Evolutionary conservation across 2,113 vertebrate species (phyloP), one percentile per base, ranked within the genome.

Genomic region (Epinephelus fuscoguttatus): DNA sequence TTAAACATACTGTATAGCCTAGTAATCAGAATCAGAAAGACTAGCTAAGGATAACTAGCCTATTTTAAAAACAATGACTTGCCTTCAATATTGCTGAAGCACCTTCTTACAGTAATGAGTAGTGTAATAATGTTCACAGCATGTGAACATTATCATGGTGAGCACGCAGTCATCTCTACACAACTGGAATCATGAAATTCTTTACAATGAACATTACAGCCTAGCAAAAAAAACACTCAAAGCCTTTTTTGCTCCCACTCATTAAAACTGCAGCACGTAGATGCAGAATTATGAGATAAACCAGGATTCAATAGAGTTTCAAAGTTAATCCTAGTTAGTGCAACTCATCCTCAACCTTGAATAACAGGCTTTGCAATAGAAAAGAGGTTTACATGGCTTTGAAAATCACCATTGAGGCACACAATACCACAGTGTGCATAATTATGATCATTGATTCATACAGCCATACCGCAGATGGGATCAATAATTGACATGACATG

Each of bases 401-500:
- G 11, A 70, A 30, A 62, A 75, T 68, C 71, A 42, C 23, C 14
- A 75, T 21, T 49, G 37, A 64, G 23, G 33, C 42, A 9, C 19
- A 59, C 40, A 64, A 49, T 63, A 70, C n/a, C n/a, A 30, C 42
- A 66, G 40, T 60, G 23, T 42, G n/a, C 45, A 49, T 67, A 69
- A 73, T 70, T 59, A 53, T 64, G 40, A 53, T 62, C n/a, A 10
- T 23, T 68, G 67, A 60, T 75, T 75, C 53, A 74, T 4, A 15
- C 62, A 8, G 55, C 55, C 47, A 13, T 40, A 70, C 70, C 21
- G 8, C 73, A 63, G 30, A 55, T 53, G 15, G 50, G 60, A 80
- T 82, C 75, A 69, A 81, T 73, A 73, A 72, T 55, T 47, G 68
- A 76, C 68, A 61, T 62, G 84, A 50, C 81, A 70, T 23, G 69